Evolutionary conservation across 2,113 vertebrate genomes (phyloP), one percentile per base, ranked within the genome.

Genomic region (Tachycineta bicolor): DNA sequence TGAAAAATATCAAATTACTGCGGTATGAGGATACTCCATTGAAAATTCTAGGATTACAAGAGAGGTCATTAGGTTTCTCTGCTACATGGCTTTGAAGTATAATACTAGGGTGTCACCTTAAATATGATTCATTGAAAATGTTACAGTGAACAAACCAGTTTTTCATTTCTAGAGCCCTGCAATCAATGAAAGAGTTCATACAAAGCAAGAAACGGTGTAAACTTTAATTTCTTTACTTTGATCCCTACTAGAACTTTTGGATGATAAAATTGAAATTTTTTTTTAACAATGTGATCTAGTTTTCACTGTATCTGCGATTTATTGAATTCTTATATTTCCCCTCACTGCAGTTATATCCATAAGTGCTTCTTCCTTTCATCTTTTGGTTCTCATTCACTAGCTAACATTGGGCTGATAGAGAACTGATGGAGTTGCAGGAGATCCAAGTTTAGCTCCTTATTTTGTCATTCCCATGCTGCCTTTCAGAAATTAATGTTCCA

Each of bases 1-100:
- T 91, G 87, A 78, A 95, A 93, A 97, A 77, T 92, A 77, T 65
- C 43, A 95, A 94, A 96, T 94, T 91, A 86, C 75, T 63, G 60
- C 70, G 93, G 15, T 69, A 70, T 76, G 37, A 96, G 73, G 95
- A 82, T 76, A 81, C 19, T 87, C 91, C 37, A 82, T 13, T 94
- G 63, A 94, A 92, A 89, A 83, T 33, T 64, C 49, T 39, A 41
- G 78, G 47, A 81, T 95, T 95, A 90, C 56, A 63, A 71, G 89
- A 93, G 78, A 87, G 47, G 56, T 89, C 93, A 90, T 96, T 96
- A 90, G 78, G 62, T 88, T 91, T 89, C 87, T 81, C 68, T 92
- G 28, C 53, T 83, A 44, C 29, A 55, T 74, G 49, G 77, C 34
- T 97, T 95, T 91, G 75, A 83, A 82, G 73, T 50, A 18, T 94